Base-by-base conservation (phyloP, 2,797 vertebrate genomes). In the Urophycis tenuis region DNA sequence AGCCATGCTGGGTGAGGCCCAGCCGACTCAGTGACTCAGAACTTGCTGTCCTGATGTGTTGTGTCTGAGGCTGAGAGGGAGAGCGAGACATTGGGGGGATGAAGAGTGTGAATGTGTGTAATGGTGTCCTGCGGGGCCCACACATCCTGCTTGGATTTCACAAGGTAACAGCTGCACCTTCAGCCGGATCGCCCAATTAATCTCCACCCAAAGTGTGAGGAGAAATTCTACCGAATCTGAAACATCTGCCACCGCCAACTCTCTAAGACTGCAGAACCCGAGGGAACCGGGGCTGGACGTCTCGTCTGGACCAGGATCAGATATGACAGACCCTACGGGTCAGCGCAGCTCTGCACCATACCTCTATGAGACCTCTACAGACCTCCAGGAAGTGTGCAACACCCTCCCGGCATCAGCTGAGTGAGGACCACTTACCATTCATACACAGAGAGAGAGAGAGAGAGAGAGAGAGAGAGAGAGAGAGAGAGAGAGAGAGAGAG, bases 371-470 rank as follows among this genome's bases (percentile, higher is more conserved):
- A 81, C 81, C 77, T 80, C n/a, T n/a, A n/a, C n/a, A n/a, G n/a
- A n/a, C n/a, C n/a, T 49, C 60, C 73, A 41, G 81, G 67, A 9
- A 25, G 4, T 22, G 78, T 73, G 41, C 41, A 19, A 15, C 39
- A 78, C 76, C 83, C 86, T 89, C 88, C 87, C 82, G 35, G 60
- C 25, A 17, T 79, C 84, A 86, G 83, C 79, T 85, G 74, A 86
- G 73, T 19, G 15, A 78, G 86, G 82, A 78, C 70, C 35, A 53
- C 45, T 53, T 53, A 53, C 22, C 1, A 45, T 45, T 15, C 17
- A 45, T 45, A 17, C 41, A 15, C 3, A 45, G 41, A 11, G 41
- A 17, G 41, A 15, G 41, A 45, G 41, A 45, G 41, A 15, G 2
- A 45, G 41, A 45, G 41, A 45, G 41, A 45, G 41, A 45, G 41